A percentile compares a stretch with the other conserved stretches of the same genome.
Conservation (phyloP, 2,113 vertebrate genomes). For the Gasterosteus aculeatus region DNA sequence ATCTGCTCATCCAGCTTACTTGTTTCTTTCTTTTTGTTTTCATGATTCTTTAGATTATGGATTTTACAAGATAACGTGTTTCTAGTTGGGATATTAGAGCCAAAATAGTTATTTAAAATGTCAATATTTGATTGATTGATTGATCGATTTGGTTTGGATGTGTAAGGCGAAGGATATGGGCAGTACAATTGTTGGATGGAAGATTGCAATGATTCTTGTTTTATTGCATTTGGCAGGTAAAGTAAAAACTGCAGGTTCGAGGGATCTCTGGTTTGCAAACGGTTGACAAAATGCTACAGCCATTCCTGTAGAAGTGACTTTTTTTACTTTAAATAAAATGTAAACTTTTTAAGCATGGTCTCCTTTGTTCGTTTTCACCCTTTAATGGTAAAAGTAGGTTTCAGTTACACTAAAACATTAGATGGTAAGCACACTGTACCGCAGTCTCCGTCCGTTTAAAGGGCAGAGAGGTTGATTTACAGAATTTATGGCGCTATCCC, state of each 20-base stretch:
- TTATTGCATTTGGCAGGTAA: background rate
- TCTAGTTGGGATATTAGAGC: background rate
- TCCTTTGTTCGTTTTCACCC: slow-evolving; percentile 13
- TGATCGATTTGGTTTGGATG: background rate
- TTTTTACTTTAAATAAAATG: slow-evolving; percentile 10
- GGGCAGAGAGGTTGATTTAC: slow-evolving; percentile 51
- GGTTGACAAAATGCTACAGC: background rate
- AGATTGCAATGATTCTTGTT: background rate
- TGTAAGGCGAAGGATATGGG: background rate
- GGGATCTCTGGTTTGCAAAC: background rate
- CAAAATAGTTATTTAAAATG: background rate
- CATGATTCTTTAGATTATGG: background rate
- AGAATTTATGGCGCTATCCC: slow-evolving; percentile 38
- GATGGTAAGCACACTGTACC: slow-evolving; percentile 2
- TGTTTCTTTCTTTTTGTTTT: background rate
- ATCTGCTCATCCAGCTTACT: background rate
- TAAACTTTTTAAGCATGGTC: slow-evolving; percentile 17
- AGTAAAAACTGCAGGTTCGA: background rate
- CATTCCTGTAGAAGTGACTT: slow-evolving; percentile 8
- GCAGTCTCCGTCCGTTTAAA: slow-evolving; percentile 14
- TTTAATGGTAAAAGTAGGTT: background rate
- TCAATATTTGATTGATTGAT: background rate
- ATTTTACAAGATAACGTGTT: background rate
- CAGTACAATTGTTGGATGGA: background rate
- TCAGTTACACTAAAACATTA: slow-evolving; percentile 15